Evolutionary conservation across 1,140 invertebrate genomes (phyloP), one percentile per base, ranked within the genome.

Genomic region (Bombus affinis): DNA sequence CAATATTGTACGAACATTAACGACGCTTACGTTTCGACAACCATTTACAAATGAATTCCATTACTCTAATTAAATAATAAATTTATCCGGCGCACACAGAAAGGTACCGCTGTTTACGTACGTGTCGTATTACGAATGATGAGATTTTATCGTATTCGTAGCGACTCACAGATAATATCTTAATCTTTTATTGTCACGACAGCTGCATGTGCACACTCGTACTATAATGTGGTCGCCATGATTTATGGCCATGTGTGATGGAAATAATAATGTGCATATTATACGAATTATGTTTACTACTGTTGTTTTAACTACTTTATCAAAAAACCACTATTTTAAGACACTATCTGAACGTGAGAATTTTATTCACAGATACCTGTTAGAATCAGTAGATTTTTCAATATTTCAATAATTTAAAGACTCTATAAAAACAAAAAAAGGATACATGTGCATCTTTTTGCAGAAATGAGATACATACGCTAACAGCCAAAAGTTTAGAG

Each of bases 71-170:
- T 44, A 44, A 44, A 44, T 73, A 22, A 73, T 44, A 22, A 53
- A 53, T 18, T 32, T 42, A n/a, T 12, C n/a, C 42, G 18, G 9
- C 8, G 18, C 18, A 22, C 32, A 73, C 9, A 2, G 1, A 32
- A 25, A 22, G 3, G 1, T 22, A 73, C n/a, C 15, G 1, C 35
- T 76, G 42, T 74, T 74, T 53, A 53, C 18, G 44, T 35, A 53
- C 5, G n/a, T 5, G 22, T 2, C 37, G 25, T 15, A 59, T 39
- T n/a, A 59, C 25, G 35, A 35, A n/a, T 5, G 22, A 76, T 1
- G 25, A 37, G 44, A 76, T 76, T 76, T 76, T 76, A 76, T 76
- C 74, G 15, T 37, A 6, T n/a, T 59, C 18, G 47, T 22, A 53
- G 47, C 47, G 47, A 39, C 15, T 22, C 15, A 10, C 13, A 59